Base-by-base conservation (phyloP, 2,888 invertebrate genomes). In the Abrostola triplasia region DNA sequence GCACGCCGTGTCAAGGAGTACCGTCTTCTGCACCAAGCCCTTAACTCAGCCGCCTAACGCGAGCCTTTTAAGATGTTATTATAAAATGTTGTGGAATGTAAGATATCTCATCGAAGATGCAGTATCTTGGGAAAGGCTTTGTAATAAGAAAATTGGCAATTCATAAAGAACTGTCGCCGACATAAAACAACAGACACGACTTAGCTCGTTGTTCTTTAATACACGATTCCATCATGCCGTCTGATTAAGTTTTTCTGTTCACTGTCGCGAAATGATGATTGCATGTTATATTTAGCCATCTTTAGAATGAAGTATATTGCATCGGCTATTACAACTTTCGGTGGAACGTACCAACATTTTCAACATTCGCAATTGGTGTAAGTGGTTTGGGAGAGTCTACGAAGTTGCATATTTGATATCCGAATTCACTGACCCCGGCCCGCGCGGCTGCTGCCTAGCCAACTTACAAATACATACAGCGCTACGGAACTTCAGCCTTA, bases 331-430 rank as follows among this genome's bases (percentile, higher is more conserved):
- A 75, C 62, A 79, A 79, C 67, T 76, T 73, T 68, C 54, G 61
- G 57, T 67, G 56, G 53, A 69, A 56, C 56, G 53, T 59, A 59
- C 24, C 54, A 72, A 67, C 69, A 82, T 81, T 77, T 81, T 81
- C 77, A 80, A 81, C 82, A 81, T 85, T 85, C 79, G 83, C 88
- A 88, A 89, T 88, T 86, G 85, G 67, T 83, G 76, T 87, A 88
- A 89, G 88, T 89, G 89, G 86, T 82, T 79, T 72, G 76, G 73
- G 70, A 66, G 82, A 81, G 84, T 81, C 77, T 81, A 79, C 80
- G 73, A 80, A 86, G 79, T 82, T 89, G 87, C 88, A 89, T 88
- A 86, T 87, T 88, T 89, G 83, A 88, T 88, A 77, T 74, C 61
- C 76, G 67, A 79, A 80, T 75, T 79, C 81, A 79, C 76, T 80